Percentiles rank a stretch among this genome's conserved stretches.
Evolutionary conservation across 2,888 invertebrate species (phyloP).

Genomic region (Callyntrura sp.): DNA sequence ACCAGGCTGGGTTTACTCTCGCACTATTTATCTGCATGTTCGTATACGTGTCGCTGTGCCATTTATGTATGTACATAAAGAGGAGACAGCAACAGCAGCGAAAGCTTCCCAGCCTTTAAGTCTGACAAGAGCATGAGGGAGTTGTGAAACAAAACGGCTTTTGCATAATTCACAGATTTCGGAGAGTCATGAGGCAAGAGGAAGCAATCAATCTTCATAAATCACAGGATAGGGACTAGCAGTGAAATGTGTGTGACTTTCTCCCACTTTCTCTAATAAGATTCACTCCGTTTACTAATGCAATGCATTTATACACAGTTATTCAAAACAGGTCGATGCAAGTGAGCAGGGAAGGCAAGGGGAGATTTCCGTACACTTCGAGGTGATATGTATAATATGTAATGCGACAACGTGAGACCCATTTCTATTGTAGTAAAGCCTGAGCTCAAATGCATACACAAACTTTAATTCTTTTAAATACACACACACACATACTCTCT

Average conservation of each 20-base stretch:
- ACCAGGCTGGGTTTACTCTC: neutral
- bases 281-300: slow-evolving; percentile 67
- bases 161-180: slow-evolving; percentile 84
- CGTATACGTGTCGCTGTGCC: neutral
- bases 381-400: neutral
- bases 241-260: slow-evolving; percentile 80
- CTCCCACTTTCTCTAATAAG: slow-evolving; percentile 79
- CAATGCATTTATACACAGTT: slow-evolving; percentile 58
- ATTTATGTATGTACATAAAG: neutral
- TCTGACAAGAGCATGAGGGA: slow-evolving; percentile 76
- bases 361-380: neutral
- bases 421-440: neutral
- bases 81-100: neutral
- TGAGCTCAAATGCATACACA: too few species aligned
- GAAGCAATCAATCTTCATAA: slow-evolving; percentile 84
- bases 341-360: neutral
- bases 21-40: neutral
- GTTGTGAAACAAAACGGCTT: slow-evolving; percentile 83
- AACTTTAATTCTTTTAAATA: slow-evolving; percentile 1
- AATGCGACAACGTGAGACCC: neutral
- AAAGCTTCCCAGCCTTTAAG: slow-evolving; percentile 56
- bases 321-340: slow-evolving; percentile 60
- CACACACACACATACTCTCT: neutral
- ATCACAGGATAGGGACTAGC: slow-evolving; percentile 82
- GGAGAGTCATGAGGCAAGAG: slow-evolving; percentile 79